Evolutionary conservation across 1,140 invertebrate genomes (phyloP).

Genomic region (Bombus sibiricus): DNA sequence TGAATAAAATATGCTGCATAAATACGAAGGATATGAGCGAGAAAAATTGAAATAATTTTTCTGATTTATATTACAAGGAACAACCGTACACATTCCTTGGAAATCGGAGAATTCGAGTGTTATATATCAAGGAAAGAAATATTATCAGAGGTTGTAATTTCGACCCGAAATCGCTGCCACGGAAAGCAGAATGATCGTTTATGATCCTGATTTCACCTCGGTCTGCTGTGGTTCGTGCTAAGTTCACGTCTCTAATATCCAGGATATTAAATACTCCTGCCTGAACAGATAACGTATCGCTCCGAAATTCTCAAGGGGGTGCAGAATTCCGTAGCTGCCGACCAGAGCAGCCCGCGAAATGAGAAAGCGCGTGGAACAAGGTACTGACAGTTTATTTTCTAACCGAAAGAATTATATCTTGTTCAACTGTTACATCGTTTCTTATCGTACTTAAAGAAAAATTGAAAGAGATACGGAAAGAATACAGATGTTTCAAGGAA

Average conservation of each 20-base stretch:
- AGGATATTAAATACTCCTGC: conserved; percentile 67
- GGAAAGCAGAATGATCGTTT: conserved; percentile 38
- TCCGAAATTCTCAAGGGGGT: conserved; percentile 59
- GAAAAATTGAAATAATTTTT: not conserved
- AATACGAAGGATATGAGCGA: not conserved
- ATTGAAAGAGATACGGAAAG: too few species aligned
- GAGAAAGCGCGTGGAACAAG: conserved; percentile 27
- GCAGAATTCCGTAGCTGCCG: conserved; percentile 50
- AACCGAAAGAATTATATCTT: conserved; percentile 41
- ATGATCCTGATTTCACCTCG: conserved; percentile 39
- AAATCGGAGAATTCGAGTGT: not conserved
- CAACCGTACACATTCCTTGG: not conserved
- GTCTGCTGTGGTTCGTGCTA: conserved; percentile 27
- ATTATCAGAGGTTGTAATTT: conserved; percentile 2
- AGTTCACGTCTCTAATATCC: conserved; percentile 56
- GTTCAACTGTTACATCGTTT: not conserved
- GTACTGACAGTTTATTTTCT: conserved; percentile 25
- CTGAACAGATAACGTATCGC: conserved; percentile 62
- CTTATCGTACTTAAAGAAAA: too few species aligned
- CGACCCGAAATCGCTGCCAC: conserved; percentile 43
- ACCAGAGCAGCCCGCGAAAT: conserved; percentile 14
- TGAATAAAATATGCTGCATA: not conserved
- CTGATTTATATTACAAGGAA: not conserved
- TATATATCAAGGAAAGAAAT: too few species aligned
- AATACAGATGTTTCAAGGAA: not conserved